Evolutionary conservation across 2,888 invertebrate genomes (phyloP), one percentile per base, ranked within the genome.

Genomic region (Anorthoa munda): DNA sequence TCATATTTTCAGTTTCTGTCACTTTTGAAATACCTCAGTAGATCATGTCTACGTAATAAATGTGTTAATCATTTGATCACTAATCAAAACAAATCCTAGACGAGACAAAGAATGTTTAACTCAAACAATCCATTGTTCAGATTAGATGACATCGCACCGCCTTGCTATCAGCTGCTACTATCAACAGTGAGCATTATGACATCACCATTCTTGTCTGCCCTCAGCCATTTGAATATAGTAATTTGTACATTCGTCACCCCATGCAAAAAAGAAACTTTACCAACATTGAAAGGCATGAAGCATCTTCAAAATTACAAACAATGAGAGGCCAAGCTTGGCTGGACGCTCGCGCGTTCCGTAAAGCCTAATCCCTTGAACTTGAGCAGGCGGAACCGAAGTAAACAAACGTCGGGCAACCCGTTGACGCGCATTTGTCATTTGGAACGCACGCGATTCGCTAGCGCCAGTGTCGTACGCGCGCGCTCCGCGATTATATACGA

Each of bases 371-470:
- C 94, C 95, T 95, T 95, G 95, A 95, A 95, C 95, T 95, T 95
- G 94, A 92, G 92, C 88, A 86, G 85, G 90, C 87, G 90, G 89
- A 88, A 85, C 84, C 81, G 89, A 92, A 87, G 94, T 94, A 95
- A 95, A 95, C 94, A 95, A 94, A 93, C 90, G 89, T 80, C 87
- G 87, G 86, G 85, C 82, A 93, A 92, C 90, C 88, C 90, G 89
- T 90, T 92, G 93, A 93, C 93, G 93, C 93, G 92, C 95, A 95
- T 96, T 96, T 96, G 95, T 95, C 95, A 95, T 94, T 95, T 91
- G 90, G 92, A 92, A 92, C 91, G 93, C 90, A 89, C 91, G 88
- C 92, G 90, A 90, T 90, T 89, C 89, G 90, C 90, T 87, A 91
- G 91, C 89, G 92, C 89, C 82, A 82, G 88, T 89, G 88, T 88